phyloP scores from a whole-genome alignment of 64 coral and sea anemone species.

The Actinia equina region DNA sequence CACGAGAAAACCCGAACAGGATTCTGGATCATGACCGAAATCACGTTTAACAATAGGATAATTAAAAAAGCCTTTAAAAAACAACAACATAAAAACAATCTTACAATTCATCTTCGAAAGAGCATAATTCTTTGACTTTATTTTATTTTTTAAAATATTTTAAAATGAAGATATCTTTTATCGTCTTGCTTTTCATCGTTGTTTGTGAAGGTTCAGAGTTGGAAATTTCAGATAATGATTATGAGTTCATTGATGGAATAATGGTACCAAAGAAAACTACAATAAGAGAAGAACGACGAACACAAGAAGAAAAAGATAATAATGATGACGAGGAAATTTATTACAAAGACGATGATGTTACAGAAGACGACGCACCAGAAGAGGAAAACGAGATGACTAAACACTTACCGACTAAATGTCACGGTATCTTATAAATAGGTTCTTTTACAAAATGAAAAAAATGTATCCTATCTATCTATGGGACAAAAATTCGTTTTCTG shows the following conservation, averaged over 20 bases:
- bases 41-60: not conserved
- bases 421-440: constrained; percentile 16
- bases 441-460: no score
- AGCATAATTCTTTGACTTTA: not conserved
- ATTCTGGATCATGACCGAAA: not conserved
- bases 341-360: constrained; percentile 27
- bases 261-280: constrained; percentile 11
- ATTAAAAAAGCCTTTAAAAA: not conserved
- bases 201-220: not conserved
- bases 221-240: not conserved
- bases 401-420: constrained; percentile 80
- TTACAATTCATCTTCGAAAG: not conserved
- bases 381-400: constrained; percentile 51
- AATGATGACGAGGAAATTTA: constrained; percentile 38
- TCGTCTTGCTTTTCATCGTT: not conserved
- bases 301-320: not conserved
- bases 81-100: no score
- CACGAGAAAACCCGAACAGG: not conserved
- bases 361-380: constrained; percentile 24
- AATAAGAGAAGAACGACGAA: not conserved
- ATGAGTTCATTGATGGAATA: constrained; percentile 45
- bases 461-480: no score
- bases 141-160: not conserved
- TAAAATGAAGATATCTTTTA: not conserved
- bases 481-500: no score